Percentiles rank a stretch among this genome's conserved stretches.
Evolutionary conservation across 2,113 vertebrate genomes (phyloP).

Genomic region (Centropristis striata): DNA sequence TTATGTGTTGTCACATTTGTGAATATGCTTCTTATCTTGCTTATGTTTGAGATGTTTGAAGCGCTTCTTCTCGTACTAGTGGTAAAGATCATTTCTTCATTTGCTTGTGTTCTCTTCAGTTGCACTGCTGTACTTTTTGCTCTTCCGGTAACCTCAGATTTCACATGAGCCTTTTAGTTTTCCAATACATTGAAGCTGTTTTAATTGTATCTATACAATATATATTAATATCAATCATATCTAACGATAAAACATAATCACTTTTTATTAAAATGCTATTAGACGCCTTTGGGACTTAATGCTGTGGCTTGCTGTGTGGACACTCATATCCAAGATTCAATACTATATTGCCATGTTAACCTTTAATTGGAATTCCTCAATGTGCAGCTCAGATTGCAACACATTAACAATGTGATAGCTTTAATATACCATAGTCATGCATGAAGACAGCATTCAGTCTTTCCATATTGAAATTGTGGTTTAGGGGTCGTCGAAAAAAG

Average conservation of each 20-base stretch:
- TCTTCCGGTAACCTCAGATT: background rate
- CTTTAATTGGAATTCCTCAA: conserved; percentile 47
- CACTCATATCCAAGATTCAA: conserved; percentile 15
- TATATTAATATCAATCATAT: background rate
- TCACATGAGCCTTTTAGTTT: background rate
- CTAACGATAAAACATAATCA: background rate
- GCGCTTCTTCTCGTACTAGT: background rate
- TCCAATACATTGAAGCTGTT: background rate
- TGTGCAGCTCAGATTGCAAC: conserved; percentile 39
- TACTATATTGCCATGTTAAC: conserved; percentile 47
- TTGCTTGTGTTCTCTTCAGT: background rate
- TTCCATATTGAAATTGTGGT: conserved; percentile 41
- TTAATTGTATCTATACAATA: background rate
- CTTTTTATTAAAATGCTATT: background rate
- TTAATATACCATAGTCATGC: conserved; percentile 73
- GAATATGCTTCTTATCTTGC: background rate
- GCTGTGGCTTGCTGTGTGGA: conserved; percentile 43
- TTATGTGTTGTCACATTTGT: no score
- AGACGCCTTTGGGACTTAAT: background rate
- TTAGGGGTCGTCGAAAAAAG: conserved; percentile 17
- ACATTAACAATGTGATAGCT: conserved; percentile 70
- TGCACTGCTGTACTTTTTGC: background rate
- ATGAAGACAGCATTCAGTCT: conserved; percentile 60
- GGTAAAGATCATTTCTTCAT: background rate
- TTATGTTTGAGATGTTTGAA: background rate